Evolutionary conservation across 1,140 invertebrate species (phyloP).

Genomic region (Cyrtorhinus lividipennis): DNA sequence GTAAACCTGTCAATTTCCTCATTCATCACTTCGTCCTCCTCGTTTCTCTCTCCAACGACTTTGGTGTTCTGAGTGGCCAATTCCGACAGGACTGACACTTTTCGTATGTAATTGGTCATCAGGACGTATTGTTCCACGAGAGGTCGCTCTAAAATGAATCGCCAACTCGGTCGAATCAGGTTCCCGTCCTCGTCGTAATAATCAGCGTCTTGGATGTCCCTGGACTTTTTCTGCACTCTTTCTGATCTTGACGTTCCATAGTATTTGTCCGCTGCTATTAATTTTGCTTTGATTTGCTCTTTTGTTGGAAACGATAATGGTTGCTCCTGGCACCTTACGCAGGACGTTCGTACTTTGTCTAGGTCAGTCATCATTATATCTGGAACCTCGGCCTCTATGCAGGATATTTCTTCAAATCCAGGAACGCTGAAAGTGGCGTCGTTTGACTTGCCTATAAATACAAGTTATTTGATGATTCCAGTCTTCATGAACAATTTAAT

Average conservation of each 20-base stretch:
- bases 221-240: neutral
- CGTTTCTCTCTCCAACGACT: neutral
- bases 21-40: neutral
- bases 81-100: neutral
- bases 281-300: neutral
- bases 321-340: neutral
- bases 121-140: constrained; percentile 1
- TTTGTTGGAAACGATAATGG: neutral
- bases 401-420: neutral
- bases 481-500: too few relatives aligned
- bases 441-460: too few relatives aligned
- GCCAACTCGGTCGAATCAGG: constrained; percentile 22
- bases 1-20: neutral
- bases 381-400: neutral
- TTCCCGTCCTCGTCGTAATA: constrained; percentile 15
- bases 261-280: constrained; percentile 3
- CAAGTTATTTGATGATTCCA: too few relatives aligned
- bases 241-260: neutral
- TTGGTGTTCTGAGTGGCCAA: neutral
- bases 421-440: neutral
- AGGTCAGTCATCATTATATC: neutral
- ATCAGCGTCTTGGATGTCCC: neutral
- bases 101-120: constrained; percentile 1
- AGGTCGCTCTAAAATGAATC: constrained; percentile 23
- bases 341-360: neutral